Percentiles rank a stretch among this genome's conserved stretches.
Conservation (phyloP, 2,888 invertebrate species). For the Acheta domesticus region DNA sequence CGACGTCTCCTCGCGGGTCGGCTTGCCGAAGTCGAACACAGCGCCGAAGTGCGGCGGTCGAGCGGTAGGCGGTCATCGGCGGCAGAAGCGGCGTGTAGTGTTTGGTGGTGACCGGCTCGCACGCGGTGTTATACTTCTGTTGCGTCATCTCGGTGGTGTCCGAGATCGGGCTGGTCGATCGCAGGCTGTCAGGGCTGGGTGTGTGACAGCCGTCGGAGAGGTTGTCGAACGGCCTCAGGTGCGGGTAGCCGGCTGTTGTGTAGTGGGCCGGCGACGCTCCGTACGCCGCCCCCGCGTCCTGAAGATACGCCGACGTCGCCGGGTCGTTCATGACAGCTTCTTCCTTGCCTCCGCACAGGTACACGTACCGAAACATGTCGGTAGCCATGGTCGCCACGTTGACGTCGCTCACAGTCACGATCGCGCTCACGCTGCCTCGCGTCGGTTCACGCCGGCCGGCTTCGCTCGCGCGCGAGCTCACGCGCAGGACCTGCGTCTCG, state of each 20-base stretch:
- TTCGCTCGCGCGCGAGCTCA: background rate
- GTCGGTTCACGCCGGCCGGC: background rate
- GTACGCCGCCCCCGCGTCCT: background rate
- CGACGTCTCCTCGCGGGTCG: background rate
- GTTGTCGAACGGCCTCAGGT: constrained; percentile 30
- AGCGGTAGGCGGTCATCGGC: constrained; percentile 38
- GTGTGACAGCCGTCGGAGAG: constrained; percentile 47
- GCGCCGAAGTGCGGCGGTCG: constrained; percentile 25
- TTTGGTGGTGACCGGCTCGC: constrained; percentile 28
- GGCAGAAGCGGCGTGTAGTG: constrained; percentile 36
- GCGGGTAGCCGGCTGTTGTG: constrained; percentile 20
- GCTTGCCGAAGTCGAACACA: constrained; percentile 21
- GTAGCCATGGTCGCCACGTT: constrained; percentile 28
- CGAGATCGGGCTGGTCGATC: constrained; percentile 48
- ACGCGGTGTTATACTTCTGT: background rate
- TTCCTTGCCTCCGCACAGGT: constrained; percentile 34
- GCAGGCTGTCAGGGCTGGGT: constrained; percentile 55
- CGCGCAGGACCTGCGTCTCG: background rate
- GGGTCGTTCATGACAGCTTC: background rate
- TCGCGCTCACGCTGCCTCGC: background rate
- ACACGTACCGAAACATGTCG: constrained; percentile 37
- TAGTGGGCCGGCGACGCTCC: background rate
- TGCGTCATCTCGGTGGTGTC: constrained; percentile 34
- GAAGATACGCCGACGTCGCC: constrained; percentile 7
- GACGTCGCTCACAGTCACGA: no score